A percentile compares a stretch with the other conserved stretches of the same genome.
phyloP scores from a whole-genome alignment of 1,140 invertebrate species.

The Planococcus citri region DNA sequence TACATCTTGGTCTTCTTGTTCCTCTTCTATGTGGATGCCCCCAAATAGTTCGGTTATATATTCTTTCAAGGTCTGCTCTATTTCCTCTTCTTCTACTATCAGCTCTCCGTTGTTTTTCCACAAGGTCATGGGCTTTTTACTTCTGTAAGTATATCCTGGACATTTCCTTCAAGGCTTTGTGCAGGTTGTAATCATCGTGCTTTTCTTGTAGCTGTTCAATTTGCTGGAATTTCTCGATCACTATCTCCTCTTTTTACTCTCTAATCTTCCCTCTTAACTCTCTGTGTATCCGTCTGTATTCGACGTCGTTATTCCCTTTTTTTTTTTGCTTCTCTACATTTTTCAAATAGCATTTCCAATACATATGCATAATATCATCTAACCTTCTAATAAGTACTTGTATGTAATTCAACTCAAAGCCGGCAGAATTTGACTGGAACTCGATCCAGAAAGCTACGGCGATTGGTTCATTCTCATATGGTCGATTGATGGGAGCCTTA shows the following conservation, averaged over 20 bases:
- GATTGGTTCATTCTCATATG: not conserved
- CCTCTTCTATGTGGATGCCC: not conserved
- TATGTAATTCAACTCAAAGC: not conserved
- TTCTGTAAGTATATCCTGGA: slow-evolving; percentile 19
- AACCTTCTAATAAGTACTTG: no score
- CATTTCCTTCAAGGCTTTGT: slow-evolving; percentile 26
- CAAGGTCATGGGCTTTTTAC: slow-evolving; percentile 17
- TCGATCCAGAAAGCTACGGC: not conserved
- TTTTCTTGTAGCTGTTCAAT: slow-evolving; percentile 22
- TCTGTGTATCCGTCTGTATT: slow-evolving; percentile 22
- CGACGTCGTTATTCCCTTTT: no score
- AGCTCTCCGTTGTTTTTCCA: slow-evolving; percentile 24
- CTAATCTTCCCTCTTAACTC: slow-evolving; percentile 15
- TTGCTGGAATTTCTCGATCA: slow-evolving; percentile 21
- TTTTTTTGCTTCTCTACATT: slow-evolving; percentile 29
- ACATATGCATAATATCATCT: no score
- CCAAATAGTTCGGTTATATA: slow-evolving; percentile 23
- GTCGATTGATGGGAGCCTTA: not conserved
- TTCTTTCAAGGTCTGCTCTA: slow-evolving; percentile 23
- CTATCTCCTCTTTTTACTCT: slow-evolving; percentile 19
- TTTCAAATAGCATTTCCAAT: slow-evolving; percentile 15
- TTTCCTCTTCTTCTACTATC: slow-evolving; percentile 22
- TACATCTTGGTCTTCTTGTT: slow-evolving; percentile 6
- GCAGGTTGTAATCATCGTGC: slow-evolving; percentile 24
- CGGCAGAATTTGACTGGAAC: not conserved